A percentile compares a stretch with the other conserved stretches of the same genome.
These are phyloP conservation scores for Xanthia togata DNA, from an alignment of 2,888 invertebrate species.

Conservation along the genomic window DNA sequence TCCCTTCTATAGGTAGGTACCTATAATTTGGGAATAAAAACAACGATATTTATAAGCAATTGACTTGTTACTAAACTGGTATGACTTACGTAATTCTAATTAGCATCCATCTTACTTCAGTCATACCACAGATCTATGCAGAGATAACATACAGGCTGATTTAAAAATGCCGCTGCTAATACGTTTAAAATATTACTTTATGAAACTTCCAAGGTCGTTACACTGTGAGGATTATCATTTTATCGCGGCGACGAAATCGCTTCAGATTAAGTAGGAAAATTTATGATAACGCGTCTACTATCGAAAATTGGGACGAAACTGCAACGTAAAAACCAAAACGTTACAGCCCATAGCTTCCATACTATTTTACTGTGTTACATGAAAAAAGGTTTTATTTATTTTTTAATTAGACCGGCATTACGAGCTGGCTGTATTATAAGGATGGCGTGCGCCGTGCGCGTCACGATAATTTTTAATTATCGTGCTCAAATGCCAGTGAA, in stretches of 20 bases:
- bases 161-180: not conserved
- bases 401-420: slow-evolving; percentile 71
- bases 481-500: slow-evolving; percentile 90
- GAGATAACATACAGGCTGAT: slow-evolving; percentile 38
- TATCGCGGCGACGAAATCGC: slow-evolving; percentile 45
- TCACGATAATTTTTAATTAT: slow-evolving; percentile 91
- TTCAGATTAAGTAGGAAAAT: slow-evolving; percentile 48
- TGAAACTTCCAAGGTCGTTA: slow-evolving; percentile 39
- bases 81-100: slow-evolving; percentile 34
- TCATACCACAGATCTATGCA: not conserved
- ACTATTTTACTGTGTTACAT: slow-evolving; percentile 14
- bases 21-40: slow-evolving; percentile 37
- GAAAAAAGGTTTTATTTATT: slow-evolving; percentile 65
- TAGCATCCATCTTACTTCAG: slow-evolving; percentile 20
- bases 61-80: slow-evolving; percentile 23
- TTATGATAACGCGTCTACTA: slow-evolving; percentile 38
- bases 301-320: slow-evolving; percentile 26
- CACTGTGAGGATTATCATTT: slow-evolving; percentile 44
- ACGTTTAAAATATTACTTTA: slow-evolving; percentile 12
- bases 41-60: slow-evolving; percentile 13
- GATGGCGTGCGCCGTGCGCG: slow-evolving; percentile 88
- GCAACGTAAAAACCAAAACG: slow-evolving; percentile 15
- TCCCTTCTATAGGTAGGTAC: too few species aligned
- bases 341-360: slow-evolving; percentile 17
- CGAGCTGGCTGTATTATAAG: slow-evolving; percentile 80